phyloP scores from a whole-genome alignment of 2,797 vertebrate genomes.

The Muraenolepis orangiensis region DNA sequence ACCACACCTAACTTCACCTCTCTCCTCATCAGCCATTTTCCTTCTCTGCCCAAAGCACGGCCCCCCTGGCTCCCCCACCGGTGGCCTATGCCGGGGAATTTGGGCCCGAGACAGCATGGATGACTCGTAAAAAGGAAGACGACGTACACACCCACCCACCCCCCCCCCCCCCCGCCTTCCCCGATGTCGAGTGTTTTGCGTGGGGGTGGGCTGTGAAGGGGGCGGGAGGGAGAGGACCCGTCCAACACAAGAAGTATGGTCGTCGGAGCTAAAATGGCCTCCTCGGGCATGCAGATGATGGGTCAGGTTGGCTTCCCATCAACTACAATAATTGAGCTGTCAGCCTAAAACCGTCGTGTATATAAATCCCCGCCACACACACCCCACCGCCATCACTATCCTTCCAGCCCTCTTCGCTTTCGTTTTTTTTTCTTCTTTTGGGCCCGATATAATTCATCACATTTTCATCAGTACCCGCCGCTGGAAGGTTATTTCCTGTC shows the following conservation, averaged over 20 bases:
- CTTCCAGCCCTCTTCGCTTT: constrained; percentile 24
- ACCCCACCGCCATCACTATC: constrained; percentile 1
- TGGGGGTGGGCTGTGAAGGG: neutral
- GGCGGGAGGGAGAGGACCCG: too few relatives aligned
- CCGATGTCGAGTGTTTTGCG: constrained; percentile 9
- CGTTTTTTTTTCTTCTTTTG: neutral
- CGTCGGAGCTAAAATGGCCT: constrained; percentile 40
- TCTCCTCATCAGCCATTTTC: constrained; percentile 18
- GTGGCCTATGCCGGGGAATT: neutral
- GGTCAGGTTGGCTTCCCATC: constrained; percentile 51
- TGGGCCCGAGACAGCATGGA: neutral
- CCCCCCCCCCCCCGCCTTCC: too few relatives aligned
- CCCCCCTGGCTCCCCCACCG: constrained; percentile 35
- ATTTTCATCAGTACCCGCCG: constrained; percentile 48
- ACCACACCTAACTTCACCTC: neutral
- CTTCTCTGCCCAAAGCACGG: constrained; percentile 39
- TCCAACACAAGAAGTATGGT: constrained; percentile 42
- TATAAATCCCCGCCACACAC: neutral
- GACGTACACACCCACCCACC: neutral
- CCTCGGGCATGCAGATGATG: constrained; percentile 45
- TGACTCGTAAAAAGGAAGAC: neutral
- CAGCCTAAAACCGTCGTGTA: constrained; percentile 19
- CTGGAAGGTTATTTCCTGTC: constrained; percentile 38
- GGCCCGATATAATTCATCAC: constrained; percentile 52
- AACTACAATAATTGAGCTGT: constrained; percentile 58